Evolutionary conservation across 2,113 vertebrate species (phyloP).

Genomic region (Alces alces): DNA sequence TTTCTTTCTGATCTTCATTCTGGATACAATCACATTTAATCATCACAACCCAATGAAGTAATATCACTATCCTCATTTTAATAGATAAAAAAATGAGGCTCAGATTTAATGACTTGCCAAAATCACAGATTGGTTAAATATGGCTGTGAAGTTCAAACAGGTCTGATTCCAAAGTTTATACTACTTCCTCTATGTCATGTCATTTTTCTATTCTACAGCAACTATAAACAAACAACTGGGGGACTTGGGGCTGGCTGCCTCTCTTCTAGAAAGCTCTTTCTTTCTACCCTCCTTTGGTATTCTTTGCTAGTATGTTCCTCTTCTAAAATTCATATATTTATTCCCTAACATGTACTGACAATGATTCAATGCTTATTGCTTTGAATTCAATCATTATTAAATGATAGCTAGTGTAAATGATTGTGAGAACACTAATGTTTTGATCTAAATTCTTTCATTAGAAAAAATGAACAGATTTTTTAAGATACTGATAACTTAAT

Average conservation of each 20-base stretch:
- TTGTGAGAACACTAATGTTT: slow-evolving; percentile 3
- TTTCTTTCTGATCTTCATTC: slow-evolving; percentile 2
- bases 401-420: slow-evolving; percentile 20
- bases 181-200: not conserved
- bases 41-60: not conserved
- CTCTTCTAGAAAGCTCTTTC: slow-evolving; percentile 26
- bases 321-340: slow-evolving; percentile 35
- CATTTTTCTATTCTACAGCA: slow-evolving; percentile 17
- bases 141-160: slow-evolving; percentile 37
- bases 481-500: slow-evolving; percentile 13
- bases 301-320: slow-evolving; percentile 5
- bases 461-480: slow-evolving; percentile 56
- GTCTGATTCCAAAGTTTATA: slow-evolving; percentile 8
- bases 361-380: slow-evolving; percentile 54
- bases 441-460: slow-evolving; percentile 52
- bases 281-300: not conserved
- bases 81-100: slow-evolving; percentile 40
- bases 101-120: slow-evolving; percentile 39
- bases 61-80: slow-evolving; percentile 25
- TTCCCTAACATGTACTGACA: slow-evolving; percentile 9
- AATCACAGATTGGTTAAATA: not conserved
- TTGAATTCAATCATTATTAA: slow-evolving; percentile 46
- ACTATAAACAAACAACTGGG: not conserved
- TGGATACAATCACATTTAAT: slow-evolving; percentile 35
- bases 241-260: not conserved